phyloP scores from a whole-genome alignment of 2,797 vertebrate genomes.

The Cuculus canorus region DNA sequence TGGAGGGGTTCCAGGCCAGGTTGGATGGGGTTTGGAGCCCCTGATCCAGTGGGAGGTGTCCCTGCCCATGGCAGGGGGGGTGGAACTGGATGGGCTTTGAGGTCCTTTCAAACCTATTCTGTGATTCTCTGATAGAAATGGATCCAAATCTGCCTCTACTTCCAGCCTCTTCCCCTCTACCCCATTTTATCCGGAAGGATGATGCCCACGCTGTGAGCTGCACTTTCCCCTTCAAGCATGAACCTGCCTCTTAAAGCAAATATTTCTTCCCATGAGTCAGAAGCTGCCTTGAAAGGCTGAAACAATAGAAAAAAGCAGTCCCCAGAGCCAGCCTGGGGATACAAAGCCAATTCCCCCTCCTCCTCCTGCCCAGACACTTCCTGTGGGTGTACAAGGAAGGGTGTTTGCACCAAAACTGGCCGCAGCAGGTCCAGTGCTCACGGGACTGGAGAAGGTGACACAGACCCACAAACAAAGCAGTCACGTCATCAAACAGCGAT shows the following conservation, averaged over 20 bases:
- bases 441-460: too few species aligned
- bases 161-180: not conserved
- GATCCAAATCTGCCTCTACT: not conserved
- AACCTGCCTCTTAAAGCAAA: not conserved
- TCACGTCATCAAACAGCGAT: rapidly evolving
- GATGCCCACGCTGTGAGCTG: rapidly evolving
- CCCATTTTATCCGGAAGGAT: rapidly evolving
- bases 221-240: rapidly evolving
- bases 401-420: not conserved
- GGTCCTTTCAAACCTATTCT: too few species aligned
- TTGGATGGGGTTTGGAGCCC: too few species aligned
- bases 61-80: too few species aligned
- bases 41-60: too few species aligned
- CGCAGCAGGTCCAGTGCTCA: rapidly evolving
- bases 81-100: too few species aligned
- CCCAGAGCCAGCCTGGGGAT: not conserved
- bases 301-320: not conserved
- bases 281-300: not conserved
- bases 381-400: rapidly evolving
- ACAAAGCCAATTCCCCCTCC: not conserved
- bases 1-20: too few species aligned
- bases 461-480: rapidly evolving
- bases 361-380: not conserved
- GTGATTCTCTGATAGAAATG: rapidly evolving
- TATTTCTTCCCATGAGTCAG: conserved; percentile 8